These are phyloP conservation scores for Cybosia mesomella DNA, from an alignment of 2,888 invertebrate genomes.

Conservation along the genomic window DNA sequence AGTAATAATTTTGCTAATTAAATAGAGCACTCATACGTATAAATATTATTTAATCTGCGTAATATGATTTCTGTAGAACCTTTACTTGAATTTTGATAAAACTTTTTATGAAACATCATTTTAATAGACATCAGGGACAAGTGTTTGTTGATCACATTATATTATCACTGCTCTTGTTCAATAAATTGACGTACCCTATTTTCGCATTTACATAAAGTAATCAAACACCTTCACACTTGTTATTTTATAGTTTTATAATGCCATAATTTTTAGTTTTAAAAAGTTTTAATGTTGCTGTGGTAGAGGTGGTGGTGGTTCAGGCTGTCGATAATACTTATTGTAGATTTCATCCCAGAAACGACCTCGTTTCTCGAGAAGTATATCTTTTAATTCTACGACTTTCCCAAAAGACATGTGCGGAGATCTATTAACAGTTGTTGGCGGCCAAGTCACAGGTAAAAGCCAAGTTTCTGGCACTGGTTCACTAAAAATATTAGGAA, in stretches of 20 bases:
- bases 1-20: too few species aligned
- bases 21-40: too few species aligned
- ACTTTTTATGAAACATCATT: neutral
- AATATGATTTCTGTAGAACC: too few species aligned
- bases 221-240: neutral
- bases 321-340: slow-evolving; percentile 15
- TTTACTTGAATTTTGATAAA: too few species aligned
- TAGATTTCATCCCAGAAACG: slow-evolving; percentile 16
- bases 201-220: neutral
- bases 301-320: slow-evolving; percentile 12
- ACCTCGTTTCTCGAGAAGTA: neutral
- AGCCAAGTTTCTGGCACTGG: neutral
- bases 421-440: slow-evolving; percentile 4
- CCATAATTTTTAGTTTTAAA: neutral
- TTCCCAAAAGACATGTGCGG: slow-evolving; percentile 14
- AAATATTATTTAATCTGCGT: too few species aligned
- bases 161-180: too few species aligned
- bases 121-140: too few species aligned
- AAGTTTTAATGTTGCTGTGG: neutral
- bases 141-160: neutral
- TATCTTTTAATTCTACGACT: neutral
- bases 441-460: neutral
- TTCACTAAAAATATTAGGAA: neutral
- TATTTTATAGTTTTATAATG: neutral
- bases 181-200: neutral